Evolutionary conservation across 2,113 vertebrate species (phyloP).

Genomic region (Prunella himalayana): DNA sequence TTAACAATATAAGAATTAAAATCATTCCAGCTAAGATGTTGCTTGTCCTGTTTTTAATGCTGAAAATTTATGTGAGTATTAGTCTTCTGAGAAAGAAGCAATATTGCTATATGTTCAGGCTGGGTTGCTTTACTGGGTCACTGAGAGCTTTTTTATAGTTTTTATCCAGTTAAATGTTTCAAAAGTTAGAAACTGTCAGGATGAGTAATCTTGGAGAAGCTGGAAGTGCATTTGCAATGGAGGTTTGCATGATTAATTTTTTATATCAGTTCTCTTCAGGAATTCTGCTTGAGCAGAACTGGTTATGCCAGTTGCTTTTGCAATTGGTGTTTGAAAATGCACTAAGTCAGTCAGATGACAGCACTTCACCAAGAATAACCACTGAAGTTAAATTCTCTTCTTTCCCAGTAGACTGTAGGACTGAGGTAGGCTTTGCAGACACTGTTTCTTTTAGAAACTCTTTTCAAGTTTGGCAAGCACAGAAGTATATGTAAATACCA

Average conservation of each 20-base stretch:
- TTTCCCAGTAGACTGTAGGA: background rate
- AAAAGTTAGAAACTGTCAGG: background rate
- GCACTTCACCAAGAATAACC: background rate
- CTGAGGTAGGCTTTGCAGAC: background rate
- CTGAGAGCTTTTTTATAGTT: background rate
- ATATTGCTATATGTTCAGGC: background rate
- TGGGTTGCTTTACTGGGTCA: background rate
- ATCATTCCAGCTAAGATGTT: background rate
- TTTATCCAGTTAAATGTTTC: background rate
- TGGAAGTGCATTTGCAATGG: background rate
- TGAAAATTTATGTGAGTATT: background rate
- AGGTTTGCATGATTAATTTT: background rate
- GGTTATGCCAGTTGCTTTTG: background rate
- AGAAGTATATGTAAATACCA: background rate
- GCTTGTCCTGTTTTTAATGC: background rate
- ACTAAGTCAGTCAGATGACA: background rate
- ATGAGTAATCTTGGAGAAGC: background rate
- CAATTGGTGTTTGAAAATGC: background rate
- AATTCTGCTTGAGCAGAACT: background rate
- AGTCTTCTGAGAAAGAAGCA: background rate
- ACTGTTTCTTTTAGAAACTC: background rate
- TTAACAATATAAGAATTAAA: background rate
- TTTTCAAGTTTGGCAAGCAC: background rate
- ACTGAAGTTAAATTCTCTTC: background rate
- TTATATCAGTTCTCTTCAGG: background rate